Conservation (phyloP, 2,888 invertebrate genomes). For the Scotopteryx bipunctaria region DNA sequence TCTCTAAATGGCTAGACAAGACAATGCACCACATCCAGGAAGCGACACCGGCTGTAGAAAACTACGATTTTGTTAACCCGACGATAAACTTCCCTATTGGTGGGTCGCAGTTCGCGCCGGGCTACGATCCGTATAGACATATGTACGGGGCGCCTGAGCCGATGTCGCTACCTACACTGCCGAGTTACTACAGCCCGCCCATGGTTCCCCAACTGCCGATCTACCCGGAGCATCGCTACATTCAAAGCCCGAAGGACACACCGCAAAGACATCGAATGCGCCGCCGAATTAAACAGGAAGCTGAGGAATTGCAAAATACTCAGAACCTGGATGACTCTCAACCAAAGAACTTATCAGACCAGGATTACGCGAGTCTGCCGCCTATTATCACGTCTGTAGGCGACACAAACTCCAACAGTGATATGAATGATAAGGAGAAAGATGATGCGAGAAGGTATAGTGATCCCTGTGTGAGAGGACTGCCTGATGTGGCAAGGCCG, state of each 20-base stretch:
- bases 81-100: conserved; percentile 61
- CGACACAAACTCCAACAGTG: conserved; percentile 76
- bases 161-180: conserved; percentile 85
- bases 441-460: conserved; percentile 84
- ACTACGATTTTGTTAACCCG: conserved; percentile 62
- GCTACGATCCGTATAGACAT: conserved; percentile 76
- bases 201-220: conserved; percentile 43
- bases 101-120: conserved; percentile 67
- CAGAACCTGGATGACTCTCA: conserved; percentile 55
- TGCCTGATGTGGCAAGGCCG: conserved; percentile 68
- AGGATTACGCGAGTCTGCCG: conserved; percentile 87
- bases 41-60: conserved; percentile 66
- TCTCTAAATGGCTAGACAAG: conserved; percentile 81
- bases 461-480: conserved; percentile 85
- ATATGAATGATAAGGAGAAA: conserved; percentile 76
- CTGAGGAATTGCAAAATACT: conserved; percentile 60
- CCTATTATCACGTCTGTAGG: conserved; percentile 85
- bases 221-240: conserved; percentile 65
- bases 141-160: conserved; percentile 84
- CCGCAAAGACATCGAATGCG: conserved; percentile 65
- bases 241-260: conserved; percentile 61
- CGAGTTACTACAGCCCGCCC: conserved; percentile 76
- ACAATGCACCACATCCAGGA: conserved; percentile 73
- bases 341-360: conserved; percentile 70
- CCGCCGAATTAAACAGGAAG: conserved; percentile 58